phyloP scores from a whole-genome alignment of 1,140 invertebrate species.

The Magallana ariakensis region DNA sequence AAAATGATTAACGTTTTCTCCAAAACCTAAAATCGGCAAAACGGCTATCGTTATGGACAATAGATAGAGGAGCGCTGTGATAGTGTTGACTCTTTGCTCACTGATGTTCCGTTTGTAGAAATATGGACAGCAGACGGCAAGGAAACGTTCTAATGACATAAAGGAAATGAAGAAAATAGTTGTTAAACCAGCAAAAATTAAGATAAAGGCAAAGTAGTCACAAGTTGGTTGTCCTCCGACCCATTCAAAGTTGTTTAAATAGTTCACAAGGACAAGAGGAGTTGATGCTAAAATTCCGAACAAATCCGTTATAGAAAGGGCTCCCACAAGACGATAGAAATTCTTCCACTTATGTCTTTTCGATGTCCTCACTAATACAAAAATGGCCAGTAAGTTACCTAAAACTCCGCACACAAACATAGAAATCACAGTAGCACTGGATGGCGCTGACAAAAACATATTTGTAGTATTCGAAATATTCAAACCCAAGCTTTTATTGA shows the following conservation, averaged over 20 bases:
- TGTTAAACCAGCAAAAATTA: constrained; percentile 77
- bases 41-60: constrained; percentile 70
- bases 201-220: constrained; percentile 78
- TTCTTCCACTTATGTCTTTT: constrained; percentile 64
- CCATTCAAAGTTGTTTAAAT: constrained; percentile 68
- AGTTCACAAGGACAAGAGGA: constrained; percentile 71
- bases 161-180: constrained; percentile 77
- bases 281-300: constrained; percentile 70
- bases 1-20: constrained; percentile 73
- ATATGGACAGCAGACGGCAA: constrained; percentile 78
- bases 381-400: constrained; percentile 68
- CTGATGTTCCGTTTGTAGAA: constrained; percentile 75
- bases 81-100: constrained; percentile 66
- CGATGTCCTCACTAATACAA: constrained; percentile 65
- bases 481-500: not conserved
- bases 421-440: not conserved
- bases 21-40: constrained; percentile 77
- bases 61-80: constrained; percentile 69
- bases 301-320: constrained; percentile 69
- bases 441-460: constrained; percentile 34
- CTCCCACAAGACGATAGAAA: constrained; percentile 71
- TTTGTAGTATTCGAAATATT: not conserved
- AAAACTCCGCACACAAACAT: constrained; percentile 70
- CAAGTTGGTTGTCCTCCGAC: constrained; percentile 70
- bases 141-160: constrained; percentile 79